Percentiles rank a stretch among this genome's conserved stretches.
phyloP scores from a whole-genome alignment of 2,888 invertebrate genomes.

The Thecophora atra region DNA sequence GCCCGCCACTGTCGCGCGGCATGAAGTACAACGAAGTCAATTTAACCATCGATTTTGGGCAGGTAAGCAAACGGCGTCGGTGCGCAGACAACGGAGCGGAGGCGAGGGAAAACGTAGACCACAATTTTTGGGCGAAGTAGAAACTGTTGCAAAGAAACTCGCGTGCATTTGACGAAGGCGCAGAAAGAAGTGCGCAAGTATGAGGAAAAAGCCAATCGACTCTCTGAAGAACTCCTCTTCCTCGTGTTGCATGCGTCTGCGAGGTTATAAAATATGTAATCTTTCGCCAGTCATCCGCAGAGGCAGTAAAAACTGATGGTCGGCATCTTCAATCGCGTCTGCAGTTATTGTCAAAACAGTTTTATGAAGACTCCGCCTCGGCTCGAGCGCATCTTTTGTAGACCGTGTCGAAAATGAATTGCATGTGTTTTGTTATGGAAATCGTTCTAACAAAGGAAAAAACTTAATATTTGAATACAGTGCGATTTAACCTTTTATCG shows the following conservation, averaged over 20 bases:
- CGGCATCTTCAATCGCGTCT: neutral
- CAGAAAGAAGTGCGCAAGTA: neutral
- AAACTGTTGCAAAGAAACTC: neutral
- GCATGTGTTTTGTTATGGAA: no score
- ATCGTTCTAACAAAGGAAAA: no score
- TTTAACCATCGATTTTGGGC: constrained; percentile 95
- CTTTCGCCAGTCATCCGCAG: constrained; percentile 26
- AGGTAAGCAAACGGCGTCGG: constrained; percentile 71
- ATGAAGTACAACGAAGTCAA: constrained; percentile 98
- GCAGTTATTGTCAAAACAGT: neutral
- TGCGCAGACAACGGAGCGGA: constrained; percentile 19
- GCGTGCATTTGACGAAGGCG: neutral
- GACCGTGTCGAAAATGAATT: no score
- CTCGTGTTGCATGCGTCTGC: constrained; percentile 30
- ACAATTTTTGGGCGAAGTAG: neutral
- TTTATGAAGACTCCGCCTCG: no score
- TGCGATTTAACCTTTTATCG: no score
- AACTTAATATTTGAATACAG: no score
- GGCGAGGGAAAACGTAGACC: constrained; percentile 10
- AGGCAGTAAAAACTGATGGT: neutral
- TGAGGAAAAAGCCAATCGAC: neutral
- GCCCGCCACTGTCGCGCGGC: constrained; percentile 95
- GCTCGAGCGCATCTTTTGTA: no score
- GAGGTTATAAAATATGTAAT: constrained; percentile 41
- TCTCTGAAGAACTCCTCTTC: neutral